Evolutionary conservation across 2,797 vertebrate genomes (phyloP).

Genomic region (Acanthornis magna): DNA sequence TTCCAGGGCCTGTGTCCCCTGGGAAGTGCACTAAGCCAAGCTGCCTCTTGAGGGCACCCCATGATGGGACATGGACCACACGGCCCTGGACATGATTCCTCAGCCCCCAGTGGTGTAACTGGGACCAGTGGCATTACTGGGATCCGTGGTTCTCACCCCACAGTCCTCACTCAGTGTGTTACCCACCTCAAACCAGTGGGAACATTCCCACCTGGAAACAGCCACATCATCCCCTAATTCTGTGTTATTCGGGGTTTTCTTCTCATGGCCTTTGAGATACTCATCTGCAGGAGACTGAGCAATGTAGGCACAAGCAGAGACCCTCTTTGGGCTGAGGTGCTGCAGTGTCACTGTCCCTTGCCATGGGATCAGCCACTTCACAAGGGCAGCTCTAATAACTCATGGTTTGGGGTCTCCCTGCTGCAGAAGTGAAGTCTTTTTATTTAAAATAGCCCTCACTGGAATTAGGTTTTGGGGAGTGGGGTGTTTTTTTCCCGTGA

Average conservation of each 20-base stretch:
- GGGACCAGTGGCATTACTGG: neutral
- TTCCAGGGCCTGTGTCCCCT: neutral
- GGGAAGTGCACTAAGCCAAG: slow-evolving; percentile 4
- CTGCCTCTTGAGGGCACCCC: slow-evolving; percentile 49
- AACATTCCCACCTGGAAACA: neutral
- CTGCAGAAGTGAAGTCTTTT: neutral
- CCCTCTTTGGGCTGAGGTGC: too few species aligned
- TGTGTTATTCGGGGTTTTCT: neutral
- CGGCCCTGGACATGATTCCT: fast-evolving
- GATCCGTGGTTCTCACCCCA: neutral
- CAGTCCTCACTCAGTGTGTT: neutral
- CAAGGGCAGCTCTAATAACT: neutral
- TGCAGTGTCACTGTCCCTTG: neutral
- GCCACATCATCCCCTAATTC: too few species aligned
- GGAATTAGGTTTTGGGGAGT: neutral
- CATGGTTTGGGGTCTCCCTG: neutral
- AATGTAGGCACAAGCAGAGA: neutral
- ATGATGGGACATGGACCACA: neutral
- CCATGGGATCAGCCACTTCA: neutral
- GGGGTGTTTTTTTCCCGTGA: fast-evolving
- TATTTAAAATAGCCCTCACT: neutral
- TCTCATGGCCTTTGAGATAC: neutral
- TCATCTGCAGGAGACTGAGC: neutral
- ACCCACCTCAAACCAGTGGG: neutral
- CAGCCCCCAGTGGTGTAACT: fast-evolving